Evolutionary conservation across 2,113 vertebrate genomes (phyloP).

Genomic region (Actenoides hombroni): DNA sequence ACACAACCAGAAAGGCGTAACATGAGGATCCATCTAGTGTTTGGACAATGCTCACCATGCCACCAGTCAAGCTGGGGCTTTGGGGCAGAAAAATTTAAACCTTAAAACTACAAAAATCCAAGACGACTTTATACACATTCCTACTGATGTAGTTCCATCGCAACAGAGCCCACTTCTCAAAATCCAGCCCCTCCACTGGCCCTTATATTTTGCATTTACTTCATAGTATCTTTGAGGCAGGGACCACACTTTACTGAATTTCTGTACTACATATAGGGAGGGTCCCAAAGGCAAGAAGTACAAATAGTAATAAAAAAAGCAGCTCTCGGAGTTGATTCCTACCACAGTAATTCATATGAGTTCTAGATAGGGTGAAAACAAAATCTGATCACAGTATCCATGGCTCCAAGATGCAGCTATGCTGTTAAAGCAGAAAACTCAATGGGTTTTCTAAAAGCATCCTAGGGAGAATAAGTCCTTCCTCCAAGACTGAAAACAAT

Average conservation of each 20-base stretch:
- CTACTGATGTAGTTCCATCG: background rate
- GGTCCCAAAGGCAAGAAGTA: background rate
- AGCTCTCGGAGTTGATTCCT: background rate
- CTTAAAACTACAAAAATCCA: background rate
- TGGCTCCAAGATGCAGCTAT: background rate
- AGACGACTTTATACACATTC: background rate
- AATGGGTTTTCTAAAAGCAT: background rate
- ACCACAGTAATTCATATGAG: background rate
- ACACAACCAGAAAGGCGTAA: accelerated
- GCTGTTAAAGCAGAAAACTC: background rate
- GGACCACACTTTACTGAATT: background rate
- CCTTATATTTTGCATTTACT: background rate
- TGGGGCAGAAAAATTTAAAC: background rate
- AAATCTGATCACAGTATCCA: background rate
- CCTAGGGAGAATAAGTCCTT: background rate
- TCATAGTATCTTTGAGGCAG: background rate
- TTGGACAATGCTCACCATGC: background rate
- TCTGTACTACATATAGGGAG: background rate
- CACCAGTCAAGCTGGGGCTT: background rate
- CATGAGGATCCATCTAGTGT: background rate
- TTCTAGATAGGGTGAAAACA: background rate
- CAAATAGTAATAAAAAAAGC: background rate
- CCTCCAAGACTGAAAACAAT: background rate
- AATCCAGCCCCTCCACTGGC: background rate
- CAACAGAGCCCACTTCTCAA: background rate